Evolutionary conservation across 2,797 vertebrate genomes (phyloP).

Genomic region (Sebastes jordani): DNA sequence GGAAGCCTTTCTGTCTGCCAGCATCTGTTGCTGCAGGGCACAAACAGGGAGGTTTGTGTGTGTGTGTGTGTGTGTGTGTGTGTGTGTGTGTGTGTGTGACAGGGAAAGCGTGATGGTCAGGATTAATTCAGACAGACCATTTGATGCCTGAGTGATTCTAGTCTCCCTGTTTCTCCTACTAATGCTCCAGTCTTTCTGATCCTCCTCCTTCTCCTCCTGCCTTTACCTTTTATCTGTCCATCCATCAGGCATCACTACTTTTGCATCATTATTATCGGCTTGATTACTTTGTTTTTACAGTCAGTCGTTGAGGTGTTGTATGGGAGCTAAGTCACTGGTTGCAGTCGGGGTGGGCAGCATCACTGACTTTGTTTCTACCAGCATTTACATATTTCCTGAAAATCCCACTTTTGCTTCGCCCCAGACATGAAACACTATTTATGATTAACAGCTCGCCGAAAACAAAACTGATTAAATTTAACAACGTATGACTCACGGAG

Average conservation of each 20-base stretch:
- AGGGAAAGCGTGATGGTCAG: constrained; percentile 59
- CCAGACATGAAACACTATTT: background rate
- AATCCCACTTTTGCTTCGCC: background rate
- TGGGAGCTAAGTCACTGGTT: background rate
- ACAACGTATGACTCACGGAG: constrained; percentile 8
- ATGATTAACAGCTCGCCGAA: background rate
- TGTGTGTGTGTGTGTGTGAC: constrained; percentile 15
- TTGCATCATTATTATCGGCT: constrained; percentile 25
- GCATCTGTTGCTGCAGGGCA: constrained; percentile 71
- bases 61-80: constrained; percentile 18
- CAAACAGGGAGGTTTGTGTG: constrained; percentile 37
- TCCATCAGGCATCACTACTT: constrained; percentile 3
- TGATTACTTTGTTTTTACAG: constrained; percentile 20
- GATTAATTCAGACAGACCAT: constrained; percentile 76
- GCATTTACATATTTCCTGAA: constrained; percentile 10
- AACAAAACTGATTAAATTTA: constrained; percentile 21
- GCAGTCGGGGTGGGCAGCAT: background rate
- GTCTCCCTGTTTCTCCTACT: constrained; percentile 54
- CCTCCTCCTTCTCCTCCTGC: background rate
- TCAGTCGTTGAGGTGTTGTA: background rate
- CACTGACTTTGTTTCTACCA: background rate
- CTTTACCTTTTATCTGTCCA: constrained; percentile 14
- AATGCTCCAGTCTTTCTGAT: constrained; percentile 27
- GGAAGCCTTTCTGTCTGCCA: constrained; percentile 56
- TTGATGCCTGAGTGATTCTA: constrained; percentile 71